These are phyloP conservation scores for Brachionus koreanus DNA, from an alignment of 1,140 invertebrate genomes.

Conservation along the genomic window DNA sequence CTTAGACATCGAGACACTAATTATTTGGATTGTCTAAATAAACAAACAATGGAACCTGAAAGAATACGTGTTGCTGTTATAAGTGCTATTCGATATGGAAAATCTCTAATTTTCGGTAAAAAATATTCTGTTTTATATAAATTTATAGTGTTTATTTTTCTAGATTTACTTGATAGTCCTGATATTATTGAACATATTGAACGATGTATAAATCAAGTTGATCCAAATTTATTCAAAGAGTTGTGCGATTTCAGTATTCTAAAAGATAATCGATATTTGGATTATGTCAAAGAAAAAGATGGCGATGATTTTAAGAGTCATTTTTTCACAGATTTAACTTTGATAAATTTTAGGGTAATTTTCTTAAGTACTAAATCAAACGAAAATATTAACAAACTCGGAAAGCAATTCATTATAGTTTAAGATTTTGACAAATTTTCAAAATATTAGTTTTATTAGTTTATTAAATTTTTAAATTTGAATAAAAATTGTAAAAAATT, in stretches of 20 bases:
- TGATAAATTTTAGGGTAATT: background rate
- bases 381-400: background rate
- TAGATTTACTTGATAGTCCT: background rate
- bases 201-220: background rate
- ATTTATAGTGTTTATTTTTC: background rate
- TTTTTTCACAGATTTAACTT: background rate
- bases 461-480: too few relatives aligned
- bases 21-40: background rate
- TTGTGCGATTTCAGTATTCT: background rate
- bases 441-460: background rate
- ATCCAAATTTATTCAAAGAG: background rate
- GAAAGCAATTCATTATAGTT: background rate
- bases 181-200: background rate
- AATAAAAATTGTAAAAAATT: too few relatives aligned
- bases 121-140: background rate
- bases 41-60: background rate
- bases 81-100: background rate
- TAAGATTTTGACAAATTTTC: background rate
- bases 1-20: background rate
- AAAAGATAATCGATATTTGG: background rate
- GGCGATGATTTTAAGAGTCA: background rate
- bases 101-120: slow-evolving; percentile 19
- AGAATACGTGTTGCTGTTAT: background rate
- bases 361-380: background rate
- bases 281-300: slow-evolving; percentile 1